Conservation (phyloP, 2,113 vertebrate genomes). For the Pluvialis apricaria region DNA sequence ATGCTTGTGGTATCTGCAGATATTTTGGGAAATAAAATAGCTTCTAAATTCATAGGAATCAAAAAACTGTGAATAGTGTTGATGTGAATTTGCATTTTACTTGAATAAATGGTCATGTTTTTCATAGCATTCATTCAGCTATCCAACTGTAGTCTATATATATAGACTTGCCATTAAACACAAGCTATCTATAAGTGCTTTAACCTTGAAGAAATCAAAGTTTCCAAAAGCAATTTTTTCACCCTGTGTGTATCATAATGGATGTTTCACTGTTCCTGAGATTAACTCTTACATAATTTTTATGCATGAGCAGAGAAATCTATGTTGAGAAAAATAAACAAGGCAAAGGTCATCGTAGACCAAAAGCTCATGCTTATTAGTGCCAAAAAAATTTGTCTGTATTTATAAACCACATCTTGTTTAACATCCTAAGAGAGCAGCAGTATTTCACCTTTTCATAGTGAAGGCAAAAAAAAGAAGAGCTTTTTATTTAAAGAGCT, state of each 20-base stretch:
- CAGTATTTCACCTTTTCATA: not conserved
- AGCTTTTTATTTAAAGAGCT: not conserved
- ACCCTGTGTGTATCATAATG: not conserved
- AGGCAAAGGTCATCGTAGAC: not conserved
- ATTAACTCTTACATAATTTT: not conserved
- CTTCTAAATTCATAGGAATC: not conserved
- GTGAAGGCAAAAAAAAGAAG: not conserved
- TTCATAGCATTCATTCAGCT: not conserved
- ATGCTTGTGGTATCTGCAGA: not conserved
- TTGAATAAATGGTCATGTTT: not conserved
- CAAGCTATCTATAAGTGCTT: not conserved
- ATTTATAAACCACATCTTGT: not conserved
- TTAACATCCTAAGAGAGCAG: not conserved
- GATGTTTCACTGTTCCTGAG: not conserved
- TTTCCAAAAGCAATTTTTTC: not conserved
- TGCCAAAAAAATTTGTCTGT: not conserved
- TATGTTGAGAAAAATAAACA: not conserved
- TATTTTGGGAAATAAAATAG: not conserved
- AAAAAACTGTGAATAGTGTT: not conserved
- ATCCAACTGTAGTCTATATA: not conserved
- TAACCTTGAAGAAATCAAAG: not conserved
- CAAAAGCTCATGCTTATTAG: not conserved
- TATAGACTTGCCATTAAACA: not conserved
- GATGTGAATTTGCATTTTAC: not conserved
- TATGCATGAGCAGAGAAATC: not conserved